phyloP scores from a whole-genome alignment of 2,888 invertebrate species.

The Drosophila borealis region DNA sequence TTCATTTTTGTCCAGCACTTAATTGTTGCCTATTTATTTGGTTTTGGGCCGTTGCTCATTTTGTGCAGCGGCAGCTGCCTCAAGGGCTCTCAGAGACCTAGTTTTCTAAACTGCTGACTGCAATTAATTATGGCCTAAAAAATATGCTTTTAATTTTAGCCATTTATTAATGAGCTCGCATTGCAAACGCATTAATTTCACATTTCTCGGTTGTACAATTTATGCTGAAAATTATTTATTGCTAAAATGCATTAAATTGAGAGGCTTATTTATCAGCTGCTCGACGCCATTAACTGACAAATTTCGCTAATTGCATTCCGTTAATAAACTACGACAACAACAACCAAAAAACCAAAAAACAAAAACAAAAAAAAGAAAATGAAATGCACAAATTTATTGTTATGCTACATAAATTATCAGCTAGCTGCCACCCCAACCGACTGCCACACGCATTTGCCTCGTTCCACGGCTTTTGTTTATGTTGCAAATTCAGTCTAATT shows the following conservation, averaged over 20 bases:
- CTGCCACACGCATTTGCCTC: neutral
- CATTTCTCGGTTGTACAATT: constrained; percentile 34
- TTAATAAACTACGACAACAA: constrained; percentile 70
- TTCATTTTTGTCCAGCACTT: constrained; percentile 18
- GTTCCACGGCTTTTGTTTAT: constrained; percentile 26
- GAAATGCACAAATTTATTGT: constrained; percentile 52
- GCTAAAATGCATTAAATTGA: constrained; percentile 81
- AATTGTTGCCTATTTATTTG: constrained; percentile 63
- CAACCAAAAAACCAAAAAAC: constrained; percentile 31
- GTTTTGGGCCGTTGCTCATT: constrained; percentile 22
- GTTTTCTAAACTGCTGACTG: constrained; percentile 44
- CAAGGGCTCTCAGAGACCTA: constrained; percentile 46
- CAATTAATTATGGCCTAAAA: constrained; percentile 56
- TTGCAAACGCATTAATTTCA: constrained; percentile 61
- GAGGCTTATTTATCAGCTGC: constrained; percentile 82
- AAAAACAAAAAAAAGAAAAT: constrained; percentile 28
- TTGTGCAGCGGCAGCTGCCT: constrained; percentile 13
- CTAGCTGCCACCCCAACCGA: neutral
- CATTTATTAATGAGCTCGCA: constrained; percentile 71
- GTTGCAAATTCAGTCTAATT: constrained; percentile 64
- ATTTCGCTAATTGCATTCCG: constrained; percentile 78
- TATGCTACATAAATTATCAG: constrained; percentile 56
- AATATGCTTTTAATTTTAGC: constrained; percentile 65
- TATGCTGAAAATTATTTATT: constrained; percentile 65
- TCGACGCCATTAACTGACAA: constrained; percentile 77